Evolutionary conservation across 2,113 vertebrate species (phyloP), one percentile per base, ranked within the genome.

Genomic region (Percopsis transmontana): DNA sequence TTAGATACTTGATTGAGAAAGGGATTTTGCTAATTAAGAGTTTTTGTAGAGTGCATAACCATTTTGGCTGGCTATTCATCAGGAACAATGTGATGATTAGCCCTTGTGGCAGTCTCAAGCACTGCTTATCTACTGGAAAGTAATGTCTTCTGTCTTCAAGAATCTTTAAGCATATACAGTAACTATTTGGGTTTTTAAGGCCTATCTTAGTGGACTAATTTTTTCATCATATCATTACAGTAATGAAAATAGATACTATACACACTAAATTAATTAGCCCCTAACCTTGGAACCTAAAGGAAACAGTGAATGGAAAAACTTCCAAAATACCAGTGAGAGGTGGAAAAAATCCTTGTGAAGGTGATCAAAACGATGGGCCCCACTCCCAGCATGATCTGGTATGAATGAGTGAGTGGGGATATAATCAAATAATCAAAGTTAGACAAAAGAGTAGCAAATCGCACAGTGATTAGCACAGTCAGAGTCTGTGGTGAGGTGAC

Each of bases 41-140:
- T 82, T 88, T 89, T 85, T 86, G 76, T 87, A 68, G 74, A 85
- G 82, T 79, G 81, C 70, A 82, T 86, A 86, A 88, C 86, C 77
- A 83, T 87, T 89, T 85, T 87, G 86, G 72, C 81, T 76, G 78
- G 76, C 74, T 84, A 87, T 89, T 89, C 85, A 88, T 85, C 78
- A 88, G 83, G 84, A 89, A 89, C 87, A 83, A 88, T 86, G 85
- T 86, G 84, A 87, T 88, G 84, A 90, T 90, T 85, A 87, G 77
- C 60, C 62, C 62, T 79, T 47, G 72, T 74, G 77, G 75, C 68
- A 72, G 64, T 62, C 54, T 70, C 48, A 79, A 89, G 75, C 60
- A 70, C 70, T 75, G 78, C 68, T 74, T 74, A 67, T 83, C 64
- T 70, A 45, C 69, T 72, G 57, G 54, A 81, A 77, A 78, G 57